These are phyloP conservation scores for Furnarius figulus DNA, from an alignment of 2,113 vertebrate genomes.

Conservation along the genomic window DNA sequence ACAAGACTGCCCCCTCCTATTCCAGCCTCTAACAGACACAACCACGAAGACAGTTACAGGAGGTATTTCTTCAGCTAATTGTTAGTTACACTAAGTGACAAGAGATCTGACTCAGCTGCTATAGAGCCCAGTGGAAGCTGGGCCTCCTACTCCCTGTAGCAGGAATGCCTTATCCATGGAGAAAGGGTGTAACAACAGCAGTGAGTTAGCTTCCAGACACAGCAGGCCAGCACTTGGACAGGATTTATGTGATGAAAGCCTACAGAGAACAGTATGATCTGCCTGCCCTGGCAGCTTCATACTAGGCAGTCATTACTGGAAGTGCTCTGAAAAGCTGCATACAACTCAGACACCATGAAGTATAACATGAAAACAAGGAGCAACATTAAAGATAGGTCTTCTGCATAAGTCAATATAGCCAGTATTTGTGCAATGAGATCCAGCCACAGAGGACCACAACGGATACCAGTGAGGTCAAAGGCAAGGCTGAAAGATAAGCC, in stretches of 20 bases:
- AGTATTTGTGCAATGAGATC: background rate
- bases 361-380: background rate
- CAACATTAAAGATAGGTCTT: background rate
- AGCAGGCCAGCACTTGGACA: background rate
- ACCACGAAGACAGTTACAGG: background rate
- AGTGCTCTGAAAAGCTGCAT: background rate
- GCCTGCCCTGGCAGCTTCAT: background rate
- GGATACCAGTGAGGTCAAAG: background rate
- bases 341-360: background rate
- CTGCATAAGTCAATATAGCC: background rate
- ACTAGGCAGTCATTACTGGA: background rate
- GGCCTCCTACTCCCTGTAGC: background rate
- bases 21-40: background rate
- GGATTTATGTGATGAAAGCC: background rate
- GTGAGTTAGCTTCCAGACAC: background rate
- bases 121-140: background rate
- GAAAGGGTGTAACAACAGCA: background rate
- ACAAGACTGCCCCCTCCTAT: background rate
- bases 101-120: background rate
- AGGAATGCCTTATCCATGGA: background rate
- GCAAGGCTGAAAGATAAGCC: background rate
- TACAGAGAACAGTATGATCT: background rate
- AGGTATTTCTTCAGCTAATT: background rate
- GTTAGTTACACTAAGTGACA: background rate
- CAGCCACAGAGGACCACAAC: accelerated